Evolutionary conservation across 2,888 invertebrate species (phyloP).

Genomic region (Diaphora mendica): DNA sequence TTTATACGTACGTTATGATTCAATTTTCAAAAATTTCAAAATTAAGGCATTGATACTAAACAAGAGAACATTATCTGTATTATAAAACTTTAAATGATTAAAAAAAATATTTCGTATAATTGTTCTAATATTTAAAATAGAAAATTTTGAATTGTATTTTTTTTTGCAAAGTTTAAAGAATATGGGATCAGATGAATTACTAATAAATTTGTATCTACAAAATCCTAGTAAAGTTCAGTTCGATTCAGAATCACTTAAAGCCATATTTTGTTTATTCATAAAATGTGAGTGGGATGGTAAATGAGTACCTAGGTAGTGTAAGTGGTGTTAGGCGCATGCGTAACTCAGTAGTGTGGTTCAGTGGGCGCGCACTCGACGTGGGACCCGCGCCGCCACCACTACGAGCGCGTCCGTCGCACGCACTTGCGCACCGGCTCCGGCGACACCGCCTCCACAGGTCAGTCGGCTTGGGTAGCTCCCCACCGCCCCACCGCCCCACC

Average conservation of each 20-base stretch:
- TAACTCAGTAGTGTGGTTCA: conserved; percentile 80
- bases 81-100: no score
- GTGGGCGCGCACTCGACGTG: conserved; percentile 91
- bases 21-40: neutral
- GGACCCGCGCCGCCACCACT: conserved; percentile 96
- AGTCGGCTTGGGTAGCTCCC: conserved; percentile 12
- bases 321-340: conserved; percentile 83
- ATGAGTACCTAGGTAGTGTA: conserved; percentile 21
- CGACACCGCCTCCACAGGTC: conserved; percentile 88
- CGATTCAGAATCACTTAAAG: neutral
- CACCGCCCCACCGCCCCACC: no score
- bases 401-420: conserved; percentile 94
- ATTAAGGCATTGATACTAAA: no score
- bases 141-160: no score
- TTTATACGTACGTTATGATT: neutral
- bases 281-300: conserved; percentile 50
- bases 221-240: neutral
- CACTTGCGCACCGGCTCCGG: conserved; percentile 89
- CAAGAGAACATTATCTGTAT: no score
- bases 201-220: neutral
- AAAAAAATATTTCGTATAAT: no score
- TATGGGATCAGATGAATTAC: neutral
- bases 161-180: neutral
- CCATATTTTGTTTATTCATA: neutral
- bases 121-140: no score